These are phyloP conservation scores for Dryobotodes eremita DNA, from an alignment of 2,888 invertebrate species.

Conservation along the genomic window DNA sequence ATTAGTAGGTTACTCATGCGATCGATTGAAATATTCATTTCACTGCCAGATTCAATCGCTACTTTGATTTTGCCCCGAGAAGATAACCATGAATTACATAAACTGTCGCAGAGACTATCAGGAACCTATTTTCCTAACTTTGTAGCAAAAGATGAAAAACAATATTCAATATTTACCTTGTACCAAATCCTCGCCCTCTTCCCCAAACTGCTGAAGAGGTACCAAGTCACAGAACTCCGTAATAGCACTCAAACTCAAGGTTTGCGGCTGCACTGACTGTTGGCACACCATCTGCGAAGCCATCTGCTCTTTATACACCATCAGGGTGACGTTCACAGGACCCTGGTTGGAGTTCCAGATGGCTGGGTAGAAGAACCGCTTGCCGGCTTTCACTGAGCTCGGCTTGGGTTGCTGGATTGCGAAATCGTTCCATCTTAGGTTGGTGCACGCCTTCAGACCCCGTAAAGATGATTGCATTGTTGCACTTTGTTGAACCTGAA, in stretches of 20 bases:
- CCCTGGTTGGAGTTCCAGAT: conserved; percentile 92
- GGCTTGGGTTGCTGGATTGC: conserved; percentile 89
- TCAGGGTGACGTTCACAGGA: conserved; percentile 92
- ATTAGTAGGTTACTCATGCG: neutral
- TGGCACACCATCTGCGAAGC: conserved; percentile 92
- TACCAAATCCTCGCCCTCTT: conserved; percentile 91
- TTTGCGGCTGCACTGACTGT: conserved; percentile 91
- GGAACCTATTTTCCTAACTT: neutral
- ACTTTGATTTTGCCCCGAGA: neutral
- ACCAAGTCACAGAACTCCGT: conserved; percentile 96
- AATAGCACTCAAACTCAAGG: conserved; percentile 93
- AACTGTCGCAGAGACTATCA: neutral
- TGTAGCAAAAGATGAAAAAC: neutral
- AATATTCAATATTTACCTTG: conserved; percentile 90
- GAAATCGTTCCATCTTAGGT: conserved; percentile 94
- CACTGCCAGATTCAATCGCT: no score
- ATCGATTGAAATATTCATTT: neutral
- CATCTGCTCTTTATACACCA: conserved; percentile 92
- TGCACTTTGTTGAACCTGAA: conserved; percentile 92
- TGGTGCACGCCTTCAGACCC: conserved; percentile 93
- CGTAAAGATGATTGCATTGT: conserved; percentile 93
- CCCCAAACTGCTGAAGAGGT: conserved; percentile 92
- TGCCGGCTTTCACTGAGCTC: conserved; percentile 91
- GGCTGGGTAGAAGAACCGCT: conserved; percentile 94
- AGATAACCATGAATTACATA: neutral